Base-by-base conservation (phyloP, 2,888 invertebrate species). In the Pimpla rufipes region DNA sequence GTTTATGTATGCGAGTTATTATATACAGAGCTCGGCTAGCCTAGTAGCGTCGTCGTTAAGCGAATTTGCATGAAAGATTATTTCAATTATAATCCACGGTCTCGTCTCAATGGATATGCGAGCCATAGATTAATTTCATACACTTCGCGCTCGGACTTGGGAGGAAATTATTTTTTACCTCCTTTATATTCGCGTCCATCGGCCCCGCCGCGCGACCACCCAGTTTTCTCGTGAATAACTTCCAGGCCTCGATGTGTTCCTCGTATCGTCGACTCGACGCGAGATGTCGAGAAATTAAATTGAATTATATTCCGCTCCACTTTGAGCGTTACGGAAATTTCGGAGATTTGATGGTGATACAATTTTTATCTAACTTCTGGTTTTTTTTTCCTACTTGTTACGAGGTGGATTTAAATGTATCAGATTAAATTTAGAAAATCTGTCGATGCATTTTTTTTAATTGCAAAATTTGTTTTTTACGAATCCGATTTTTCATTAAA, bases 41-140 rank as follows among this genome's bases (percentile, higher is more conserved):
- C 18, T 10, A 37, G 16, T 21, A 40, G 10, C 40, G 6, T 71
- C 42, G 59, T 45, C 45, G 45, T 35, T 52, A 10, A 35, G 10
- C n/a, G 23, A 45, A 68, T 68, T 68, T 68, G 68, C 68, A 68
- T 52, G 50, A 35, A 52, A 52, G 35, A 35, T 68, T 52, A 52
- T 68, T 37, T 37, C 68, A 52, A 68, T 68, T 68, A 29, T 68
- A 52, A 42, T 66, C 42, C 11, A 40, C 11, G 16, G 16, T 42
- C 42, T 13, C 66, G 23, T 66, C 23, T 45, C 42, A 23, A 21
- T 45, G 42, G 42, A 66, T 42, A 45, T 18, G 23, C 66, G 21
- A 13, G 21, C 21, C 21, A 13, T n/a, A 45, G 16, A 21, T 23
- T n/a, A n/a, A n/a, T 42, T 18, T 23, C 4, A 37, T 62, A 18